phyloP scores from a whole-genome alignment of 2,797 vertebrate species.

The Acanthurus leucopareius region DNA sequence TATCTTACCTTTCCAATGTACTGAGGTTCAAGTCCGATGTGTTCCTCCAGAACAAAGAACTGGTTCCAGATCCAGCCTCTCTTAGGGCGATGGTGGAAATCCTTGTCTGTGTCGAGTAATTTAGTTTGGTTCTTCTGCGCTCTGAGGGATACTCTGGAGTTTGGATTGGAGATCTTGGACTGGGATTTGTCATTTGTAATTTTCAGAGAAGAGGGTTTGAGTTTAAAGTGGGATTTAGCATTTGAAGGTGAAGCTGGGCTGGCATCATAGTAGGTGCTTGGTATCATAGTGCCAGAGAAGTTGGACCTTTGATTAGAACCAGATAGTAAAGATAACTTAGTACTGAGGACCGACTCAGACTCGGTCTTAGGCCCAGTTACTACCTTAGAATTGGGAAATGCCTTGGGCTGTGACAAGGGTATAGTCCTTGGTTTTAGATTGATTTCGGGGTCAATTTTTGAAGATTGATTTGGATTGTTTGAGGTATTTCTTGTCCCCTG shows the following conservation, averaged over 20 bases:
- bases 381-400: not conserved
- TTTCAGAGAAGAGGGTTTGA: no score
- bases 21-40: conserved; percentile 93
- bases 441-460: not conserved
- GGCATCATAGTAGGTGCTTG: not conserved
- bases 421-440: conserved; percentile 17
- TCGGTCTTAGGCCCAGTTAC: not conserved
- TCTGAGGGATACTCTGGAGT: conserved; percentile 83
- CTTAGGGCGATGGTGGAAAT: conserved; percentile 92
- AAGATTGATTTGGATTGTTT: conserved; percentile 14
- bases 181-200: no score
- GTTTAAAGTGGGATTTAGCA: not conserved
- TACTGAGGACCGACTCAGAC: not conserved
- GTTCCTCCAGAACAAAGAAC: conserved; percentile 98
- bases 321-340: no score
- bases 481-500: conserved; percentile 4
- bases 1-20: conserved; percentile 93
- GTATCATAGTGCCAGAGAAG: conserved; percentile 8
- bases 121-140: conserved; percentile 89
- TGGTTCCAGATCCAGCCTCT: conserved; percentile 97
- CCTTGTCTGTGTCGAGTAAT: conserved; percentile 88
- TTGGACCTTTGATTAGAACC: conserved; percentile 14
- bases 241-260: conserved; percentile 10
- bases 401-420: not conserved
- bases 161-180: not conserved